These are phyloP conservation scores for Pituophis catenifer DNA, from an alignment of 2,113 vertebrate genomes.

Conservation along the genomic window DNA sequence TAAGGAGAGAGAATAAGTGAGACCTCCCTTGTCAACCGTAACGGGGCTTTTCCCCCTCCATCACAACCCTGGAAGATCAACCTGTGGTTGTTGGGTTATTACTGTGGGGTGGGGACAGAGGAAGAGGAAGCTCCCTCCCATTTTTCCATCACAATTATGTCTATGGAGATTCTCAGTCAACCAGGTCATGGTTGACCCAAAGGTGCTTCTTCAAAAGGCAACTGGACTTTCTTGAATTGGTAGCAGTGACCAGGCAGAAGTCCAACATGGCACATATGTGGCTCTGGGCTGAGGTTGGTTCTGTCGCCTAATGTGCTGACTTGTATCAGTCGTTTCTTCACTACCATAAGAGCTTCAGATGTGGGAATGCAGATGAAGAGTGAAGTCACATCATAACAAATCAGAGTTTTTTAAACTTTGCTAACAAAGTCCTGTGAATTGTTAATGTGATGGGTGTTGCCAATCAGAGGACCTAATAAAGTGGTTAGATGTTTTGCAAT, in stretches of 20 bases:
- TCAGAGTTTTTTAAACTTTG: too few relatives aligned
- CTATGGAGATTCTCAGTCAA: not conserved
- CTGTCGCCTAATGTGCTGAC: too few relatives aligned
- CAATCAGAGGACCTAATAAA: too few relatives aligned
- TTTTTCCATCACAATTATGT: not conserved
- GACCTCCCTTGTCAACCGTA: not conserved
- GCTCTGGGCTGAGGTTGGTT: too few relatives aligned
- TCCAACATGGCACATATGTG: too few relatives aligned
- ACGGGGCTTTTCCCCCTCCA: not conserved
- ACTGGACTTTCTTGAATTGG: not conserved
- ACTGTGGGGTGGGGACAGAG: not conserved
- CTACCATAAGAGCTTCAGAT: too few relatives aligned
- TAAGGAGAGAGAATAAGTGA: not conserved
- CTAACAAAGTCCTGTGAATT: too few relatives aligned
- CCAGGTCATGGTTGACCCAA: not conserved
- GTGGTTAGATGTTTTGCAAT: too few relatives aligned
- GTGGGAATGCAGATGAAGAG: too few relatives aligned
- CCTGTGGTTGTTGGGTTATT: not conserved
- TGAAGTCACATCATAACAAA: too few relatives aligned
- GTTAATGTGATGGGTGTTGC: too few relatives aligned
- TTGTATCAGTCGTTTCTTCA: too few relatives aligned
- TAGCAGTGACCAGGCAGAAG: not conserved
- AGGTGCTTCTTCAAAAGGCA: not conserved
- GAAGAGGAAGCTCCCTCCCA: not conserved
- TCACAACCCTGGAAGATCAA: not conserved